These are phyloP conservation scores for Sula dactylatra DNA, from an alignment of 2,113 vertebrate genomes.

Conservation along the genomic window DNA sequence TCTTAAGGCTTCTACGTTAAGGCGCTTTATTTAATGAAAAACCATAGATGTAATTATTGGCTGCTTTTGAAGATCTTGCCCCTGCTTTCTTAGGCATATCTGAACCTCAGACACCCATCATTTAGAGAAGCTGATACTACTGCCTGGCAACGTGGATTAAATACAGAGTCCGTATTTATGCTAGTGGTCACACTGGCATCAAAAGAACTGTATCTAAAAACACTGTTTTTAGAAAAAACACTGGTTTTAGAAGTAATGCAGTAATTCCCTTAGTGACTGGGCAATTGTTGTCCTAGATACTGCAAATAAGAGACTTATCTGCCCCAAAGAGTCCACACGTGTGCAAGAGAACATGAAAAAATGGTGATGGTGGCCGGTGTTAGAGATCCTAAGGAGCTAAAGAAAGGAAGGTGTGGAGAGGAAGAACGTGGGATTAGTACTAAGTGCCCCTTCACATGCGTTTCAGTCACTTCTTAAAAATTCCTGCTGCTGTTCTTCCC, in stretches of 20 bases:
- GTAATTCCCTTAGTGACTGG: background rate
- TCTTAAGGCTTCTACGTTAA: background rate
- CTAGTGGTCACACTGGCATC: background rate
- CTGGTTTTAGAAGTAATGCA: background rate
- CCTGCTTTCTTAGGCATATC: background rate
- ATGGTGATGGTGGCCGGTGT: background rate
- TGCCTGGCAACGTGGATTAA: background rate
- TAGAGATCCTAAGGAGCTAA: background rate
- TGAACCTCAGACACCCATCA: background rate
- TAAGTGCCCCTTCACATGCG: rapidly evolving
- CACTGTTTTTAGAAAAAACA: too few species aligned
- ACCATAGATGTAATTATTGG: background rate
- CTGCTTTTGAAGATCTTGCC: background rate
- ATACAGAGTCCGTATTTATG: background rate
- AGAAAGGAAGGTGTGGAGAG: background rate
- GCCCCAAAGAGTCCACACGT: rapidly evolving
- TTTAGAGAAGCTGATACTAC: background rate
- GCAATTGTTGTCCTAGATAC: background rate
- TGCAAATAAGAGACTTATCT: background rate
- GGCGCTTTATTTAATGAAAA: background rate
- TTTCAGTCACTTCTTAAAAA: background rate
- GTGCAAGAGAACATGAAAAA: background rate
- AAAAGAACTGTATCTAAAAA: background rate
- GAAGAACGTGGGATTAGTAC: background rate
- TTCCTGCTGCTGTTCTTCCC: background rate